phyloP scores from a whole-genome alignment of 2,113 vertebrate species.

The Pleuronectes platessa region DNA sequence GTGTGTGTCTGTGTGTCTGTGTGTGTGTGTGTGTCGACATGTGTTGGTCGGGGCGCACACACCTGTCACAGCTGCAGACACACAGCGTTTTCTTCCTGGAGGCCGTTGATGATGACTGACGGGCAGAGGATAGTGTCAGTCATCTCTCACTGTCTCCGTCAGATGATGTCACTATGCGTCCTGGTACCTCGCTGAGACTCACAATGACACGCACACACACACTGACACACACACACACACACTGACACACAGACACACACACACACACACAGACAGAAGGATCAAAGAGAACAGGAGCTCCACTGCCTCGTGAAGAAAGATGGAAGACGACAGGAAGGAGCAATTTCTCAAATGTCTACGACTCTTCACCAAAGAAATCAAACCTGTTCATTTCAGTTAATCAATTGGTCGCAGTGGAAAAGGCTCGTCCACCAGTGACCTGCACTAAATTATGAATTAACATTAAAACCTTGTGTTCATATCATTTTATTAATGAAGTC shows the following conservation, averaged over 20 bases:
- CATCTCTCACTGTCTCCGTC: conserved; percentile 35
- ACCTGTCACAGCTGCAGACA: conserved; percentile 51
- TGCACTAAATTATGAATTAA: too few relatives aligned
- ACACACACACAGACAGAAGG: conserved; percentile 15
- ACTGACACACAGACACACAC: conserved; percentile 18
- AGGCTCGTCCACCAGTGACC: too few relatives aligned
- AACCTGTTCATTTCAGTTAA: too few relatives aligned
- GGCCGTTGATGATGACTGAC: conserved; percentile 58
- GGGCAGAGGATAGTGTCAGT: conserved; percentile 60
- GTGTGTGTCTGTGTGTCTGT: too few relatives aligned
- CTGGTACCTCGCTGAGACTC: conserved; percentile 36
- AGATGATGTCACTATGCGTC: conserved; percentile 58
- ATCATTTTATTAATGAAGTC: too few relatives aligned
- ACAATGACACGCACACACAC: conserved; percentile 16
- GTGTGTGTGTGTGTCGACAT: neutral
- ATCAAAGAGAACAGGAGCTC: conserved; percentile 4
- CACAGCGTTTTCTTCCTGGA: conserved; percentile 25
- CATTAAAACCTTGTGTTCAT: too few relatives aligned
- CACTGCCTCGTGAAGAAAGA: neutral
- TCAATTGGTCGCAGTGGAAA: too few relatives aligned
- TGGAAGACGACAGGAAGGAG: too few relatives aligned
- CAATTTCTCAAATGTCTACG: too few relatives aligned
- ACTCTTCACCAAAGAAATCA: too few relatives aligned
- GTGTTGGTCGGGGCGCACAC: neutral
- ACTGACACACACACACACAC: conserved; percentile 12